These are phyloP conservation scores for Sialis fuliginosa DNA, from an alignment of 2,888 invertebrate species.

Conservation along the genomic window DNA sequence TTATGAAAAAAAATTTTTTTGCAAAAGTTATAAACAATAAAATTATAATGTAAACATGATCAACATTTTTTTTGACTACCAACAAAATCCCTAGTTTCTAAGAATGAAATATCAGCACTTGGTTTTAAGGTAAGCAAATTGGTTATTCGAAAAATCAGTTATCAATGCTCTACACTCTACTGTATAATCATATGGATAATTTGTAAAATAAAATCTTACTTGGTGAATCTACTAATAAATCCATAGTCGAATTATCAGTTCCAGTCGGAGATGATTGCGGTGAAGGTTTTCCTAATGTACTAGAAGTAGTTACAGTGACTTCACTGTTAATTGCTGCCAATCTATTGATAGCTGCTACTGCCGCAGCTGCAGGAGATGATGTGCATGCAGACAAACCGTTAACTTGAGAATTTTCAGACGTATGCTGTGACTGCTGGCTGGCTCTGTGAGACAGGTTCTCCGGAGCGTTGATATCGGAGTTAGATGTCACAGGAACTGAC, in stretches of 20 bases:
- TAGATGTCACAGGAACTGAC: background rate
- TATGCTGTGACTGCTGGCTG: constrained; percentile 7
- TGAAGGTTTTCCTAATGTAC: constrained; percentile 40
- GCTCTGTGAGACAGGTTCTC: constrained; percentile 8
- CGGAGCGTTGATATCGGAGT: constrained; percentile 8
- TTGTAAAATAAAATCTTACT: constrained; percentile 39
- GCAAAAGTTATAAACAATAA: too few relatives aligned
- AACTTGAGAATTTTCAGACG: constrained; percentile 9
- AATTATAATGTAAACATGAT: too few relatives aligned
- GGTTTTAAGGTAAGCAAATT: too few relatives aligned
- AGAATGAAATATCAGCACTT: too few relatives aligned
- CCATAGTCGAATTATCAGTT: constrained; percentile 43
- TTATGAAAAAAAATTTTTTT: too few relatives aligned
- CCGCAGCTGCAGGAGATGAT: constrained; percentile 31
- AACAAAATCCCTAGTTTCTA: too few relatives aligned
- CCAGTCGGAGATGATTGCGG: constrained; percentile 43
- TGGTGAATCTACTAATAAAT: constrained; percentile 66
- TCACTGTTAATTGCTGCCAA: constrained; percentile 63
- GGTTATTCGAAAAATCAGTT: too few relatives aligned
- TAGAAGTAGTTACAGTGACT: constrained; percentile 56
- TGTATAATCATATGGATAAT: background rate
- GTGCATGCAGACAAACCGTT: constrained; percentile 7
- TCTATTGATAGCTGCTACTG: constrained; percentile 52
- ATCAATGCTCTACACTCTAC: too few relatives aligned
- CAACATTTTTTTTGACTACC: too few relatives aligned